These are phyloP conservation scores for Muscina levida DNA, from an alignment of 2,888 invertebrate species.

Conservation along the genomic window DNA sequence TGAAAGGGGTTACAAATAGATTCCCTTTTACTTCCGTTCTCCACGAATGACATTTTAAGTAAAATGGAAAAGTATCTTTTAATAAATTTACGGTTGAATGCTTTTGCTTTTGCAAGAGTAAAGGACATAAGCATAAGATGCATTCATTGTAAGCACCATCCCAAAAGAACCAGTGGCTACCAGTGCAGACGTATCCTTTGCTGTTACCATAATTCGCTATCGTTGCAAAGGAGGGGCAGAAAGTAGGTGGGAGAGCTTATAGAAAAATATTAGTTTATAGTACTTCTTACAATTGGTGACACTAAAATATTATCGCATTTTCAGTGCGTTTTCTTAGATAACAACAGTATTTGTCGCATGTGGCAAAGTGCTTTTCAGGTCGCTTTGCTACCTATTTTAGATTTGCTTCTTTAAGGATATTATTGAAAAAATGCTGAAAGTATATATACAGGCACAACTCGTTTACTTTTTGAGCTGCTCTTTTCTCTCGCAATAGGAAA, in stretches of 20 bases:
- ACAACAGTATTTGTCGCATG: slow-evolving; percentile 74
- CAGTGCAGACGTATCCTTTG: background rate
- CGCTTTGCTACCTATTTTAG: background rate
- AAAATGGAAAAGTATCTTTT: slow-evolving; percentile 8
- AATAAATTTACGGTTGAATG: slow-evolving; percentile 46
- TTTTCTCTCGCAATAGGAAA: slow-evolving; percentile 51
- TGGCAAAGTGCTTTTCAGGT: background rate
- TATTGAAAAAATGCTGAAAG: too few relatives aligned
- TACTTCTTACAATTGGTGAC: slow-evolving; percentile 78
- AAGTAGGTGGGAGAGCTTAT: background rate
- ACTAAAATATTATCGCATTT: slow-evolving; percentile 77
- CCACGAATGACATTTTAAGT: slow-evolving; percentile 41
- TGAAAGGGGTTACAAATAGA: slow-evolving; percentile 27
- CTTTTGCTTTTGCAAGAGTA: slow-evolving; percentile 6
- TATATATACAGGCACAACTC: too few relatives aligned
- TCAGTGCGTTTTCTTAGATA: slow-evolving; percentile 74
- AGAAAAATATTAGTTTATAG: slow-evolving; percentile 73
- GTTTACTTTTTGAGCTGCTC: background rate
- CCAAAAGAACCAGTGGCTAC: background rate
- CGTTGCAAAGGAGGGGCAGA: background rate
- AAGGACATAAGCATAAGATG: slow-evolving; percentile 23
- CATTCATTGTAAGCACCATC: slow-evolving; percentile 7
- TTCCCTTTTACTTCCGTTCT: slow-evolving; percentile 32
- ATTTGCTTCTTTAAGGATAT: background rate
- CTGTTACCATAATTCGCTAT: too few relatives aligned